Evolutionary conservation across 1,140 invertebrate species (phyloP).

Genomic region (Oscheius sp.): DNA sequence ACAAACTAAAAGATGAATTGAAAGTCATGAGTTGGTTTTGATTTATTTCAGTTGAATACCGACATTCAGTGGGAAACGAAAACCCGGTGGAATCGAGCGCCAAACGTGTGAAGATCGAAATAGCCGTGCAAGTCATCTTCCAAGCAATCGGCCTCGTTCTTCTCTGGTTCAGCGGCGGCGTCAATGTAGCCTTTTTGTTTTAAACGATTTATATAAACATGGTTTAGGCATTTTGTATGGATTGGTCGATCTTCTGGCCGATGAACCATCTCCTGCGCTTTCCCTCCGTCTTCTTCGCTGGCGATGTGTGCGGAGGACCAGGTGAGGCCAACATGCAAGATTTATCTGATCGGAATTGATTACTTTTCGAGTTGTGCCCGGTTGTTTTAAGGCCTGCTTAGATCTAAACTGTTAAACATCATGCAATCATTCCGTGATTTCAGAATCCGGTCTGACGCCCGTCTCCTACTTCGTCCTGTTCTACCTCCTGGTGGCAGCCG

Average conservation of each 20-base stretch:
- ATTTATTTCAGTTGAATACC: neutral
- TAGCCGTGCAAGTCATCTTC: no score
- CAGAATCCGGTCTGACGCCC: neutral
- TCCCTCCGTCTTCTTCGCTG: neutral
- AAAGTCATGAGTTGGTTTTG: neutral
- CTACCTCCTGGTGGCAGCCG: neutral
- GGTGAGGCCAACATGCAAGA: neutral
- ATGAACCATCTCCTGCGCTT: neutral
- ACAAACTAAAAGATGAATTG: neutral
- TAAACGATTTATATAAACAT: no score
- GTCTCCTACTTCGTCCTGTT: neutral
- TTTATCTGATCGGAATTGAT: no score
- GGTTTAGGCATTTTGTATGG: constrained; percentile 4
- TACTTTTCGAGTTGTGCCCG: no score
- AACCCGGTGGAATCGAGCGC: neutral
- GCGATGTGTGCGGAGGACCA: neutral
- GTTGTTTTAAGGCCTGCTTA: no score
- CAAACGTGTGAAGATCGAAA: no score
- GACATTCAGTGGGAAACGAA: neutral
- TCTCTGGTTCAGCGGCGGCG: no score
- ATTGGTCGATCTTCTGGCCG: neutral
- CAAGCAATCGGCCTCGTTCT: no score
- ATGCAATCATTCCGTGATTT: no score
- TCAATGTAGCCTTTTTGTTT: no score
- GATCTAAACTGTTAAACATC: no score